These are phyloP conservation scores for Cheirogaleus major DNA, from an alignment of 2,797 vertebrate genomes.

Conservation along the genomic window DNA sequence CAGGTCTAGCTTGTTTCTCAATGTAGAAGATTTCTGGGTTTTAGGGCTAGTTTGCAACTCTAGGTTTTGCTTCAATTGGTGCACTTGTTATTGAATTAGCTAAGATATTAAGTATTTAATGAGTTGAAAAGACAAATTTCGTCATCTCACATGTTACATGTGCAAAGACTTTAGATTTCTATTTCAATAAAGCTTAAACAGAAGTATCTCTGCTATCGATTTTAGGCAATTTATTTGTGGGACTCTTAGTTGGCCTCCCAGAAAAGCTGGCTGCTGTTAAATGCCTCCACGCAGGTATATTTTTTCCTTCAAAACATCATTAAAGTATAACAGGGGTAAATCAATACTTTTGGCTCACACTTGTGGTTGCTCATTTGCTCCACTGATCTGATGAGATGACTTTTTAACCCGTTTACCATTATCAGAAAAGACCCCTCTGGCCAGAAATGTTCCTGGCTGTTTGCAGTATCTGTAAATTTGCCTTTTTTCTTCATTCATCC, in stretches of 20 bases:
- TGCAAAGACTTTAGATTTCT: conserved; percentile 42
- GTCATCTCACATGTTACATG: neutral
- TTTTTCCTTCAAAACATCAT: conserved; percentile 60
- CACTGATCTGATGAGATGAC: conserved; percentile 48
- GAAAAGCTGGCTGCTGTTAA: neutral
- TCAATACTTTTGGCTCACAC: conserved; percentile 8
- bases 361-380: conserved; percentile 55
- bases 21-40: neutral
- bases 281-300: neutral
- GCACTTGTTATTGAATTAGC: conserved; percentile 11
- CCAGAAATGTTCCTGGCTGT: conserved; percentile 27
- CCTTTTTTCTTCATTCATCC: neutral
- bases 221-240: conserved; percentile 2
- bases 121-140: conserved; percentile 32
- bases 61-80: neutral
- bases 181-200: conserved; percentile 2
- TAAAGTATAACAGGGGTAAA: conserved; percentile 8
- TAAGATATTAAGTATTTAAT: conserved; percentile 38
- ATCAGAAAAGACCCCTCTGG: conserved; percentile 34
- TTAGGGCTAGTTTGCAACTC: neutral
- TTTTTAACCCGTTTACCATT: conserved; percentile 56
- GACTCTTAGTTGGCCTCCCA: neutral
- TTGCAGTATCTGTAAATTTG: conserved; percentile 24
- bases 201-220: neutral
- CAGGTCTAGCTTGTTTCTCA: neutral